These are phyloP conservation scores for Labeo catla DNA, from an alignment of 2,113 vertebrate species.

Conservation along the genomic window DNA sequence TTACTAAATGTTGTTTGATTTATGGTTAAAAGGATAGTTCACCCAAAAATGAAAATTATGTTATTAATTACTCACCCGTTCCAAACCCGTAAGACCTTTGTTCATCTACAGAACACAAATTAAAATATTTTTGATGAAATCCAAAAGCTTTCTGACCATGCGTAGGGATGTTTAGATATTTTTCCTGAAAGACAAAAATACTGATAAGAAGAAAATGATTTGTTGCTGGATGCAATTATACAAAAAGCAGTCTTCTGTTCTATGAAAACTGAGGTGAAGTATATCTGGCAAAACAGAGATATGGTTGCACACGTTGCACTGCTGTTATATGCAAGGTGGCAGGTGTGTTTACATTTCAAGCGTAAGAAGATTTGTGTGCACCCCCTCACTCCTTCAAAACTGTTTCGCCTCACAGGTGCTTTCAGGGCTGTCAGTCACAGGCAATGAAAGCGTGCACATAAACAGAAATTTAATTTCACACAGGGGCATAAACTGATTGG, in stretches of 20 bases:
- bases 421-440: conserved; percentile 36
- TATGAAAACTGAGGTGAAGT: not conserved
- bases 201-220: not conserved
- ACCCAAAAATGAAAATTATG: no score
- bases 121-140: no score
- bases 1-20: no score
- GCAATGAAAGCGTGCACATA: conserved; percentile 32
- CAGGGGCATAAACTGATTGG: conserved; percentile 41
- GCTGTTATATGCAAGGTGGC: not conserved
- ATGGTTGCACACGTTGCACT: not conserved
- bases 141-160: no score
- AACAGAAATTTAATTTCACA: conserved; percentile 52
- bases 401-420: conserved; percentile 26
- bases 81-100: no score
- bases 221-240: not conserved
- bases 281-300: not conserved
- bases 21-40: no score
- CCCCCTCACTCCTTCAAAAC: not conserved
- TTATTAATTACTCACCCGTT: no score
- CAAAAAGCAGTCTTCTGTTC: not conserved
- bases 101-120: no score
- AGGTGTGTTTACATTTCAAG: conserved; percentile 21
- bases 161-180: not conserved
- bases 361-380: conserved; percentile 6
- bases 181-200: not conserved